Conservation (phyloP, 2,113 vertebrate species). For the Ia io region DNA sequence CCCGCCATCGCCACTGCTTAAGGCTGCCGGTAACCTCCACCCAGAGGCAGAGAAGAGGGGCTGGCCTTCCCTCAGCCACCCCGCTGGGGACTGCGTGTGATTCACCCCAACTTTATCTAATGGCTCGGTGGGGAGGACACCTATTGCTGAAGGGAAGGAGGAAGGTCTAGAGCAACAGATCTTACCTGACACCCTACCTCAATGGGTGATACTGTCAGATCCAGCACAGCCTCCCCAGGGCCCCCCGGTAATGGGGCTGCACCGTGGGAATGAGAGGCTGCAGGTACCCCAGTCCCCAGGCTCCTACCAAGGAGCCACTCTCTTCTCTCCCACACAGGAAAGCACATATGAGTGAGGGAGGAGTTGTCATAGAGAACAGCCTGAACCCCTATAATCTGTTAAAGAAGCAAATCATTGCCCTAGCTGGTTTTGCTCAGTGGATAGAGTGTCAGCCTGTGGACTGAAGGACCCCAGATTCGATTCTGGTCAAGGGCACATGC, state of each 20-base stretch:
- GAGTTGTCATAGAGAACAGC: not conserved
- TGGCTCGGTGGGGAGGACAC: accelerated
- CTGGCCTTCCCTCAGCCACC: not conserved
- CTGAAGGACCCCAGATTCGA: too few relatives aligned
- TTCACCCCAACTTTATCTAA: not conserved
- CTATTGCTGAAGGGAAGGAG: not conserved
- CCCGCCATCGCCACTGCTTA: accelerated
- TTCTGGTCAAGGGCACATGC: too few relatives aligned
- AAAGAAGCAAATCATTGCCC: not conserved
- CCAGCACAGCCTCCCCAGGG: not conserved
- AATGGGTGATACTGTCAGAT: not conserved
- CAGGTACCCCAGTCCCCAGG: not conserved
- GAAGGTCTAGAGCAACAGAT: not conserved
- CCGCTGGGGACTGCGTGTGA: not conserved
- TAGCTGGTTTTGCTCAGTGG: too few relatives aligned
- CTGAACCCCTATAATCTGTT: not conserved
- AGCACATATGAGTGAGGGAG: not conserved
- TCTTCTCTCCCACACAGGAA: not conserved
- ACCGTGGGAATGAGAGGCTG: accelerated
- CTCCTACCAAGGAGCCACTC: not conserved
- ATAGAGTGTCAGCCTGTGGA: too few relatives aligned
- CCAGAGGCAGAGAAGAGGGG: accelerated
- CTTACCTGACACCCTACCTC: not conserved
- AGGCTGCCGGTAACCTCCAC: not conserved
- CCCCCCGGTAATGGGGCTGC: not conserved